Conservation (phyloP, 2,888 invertebrate species). For the Chydorus sphaericus region DNA sequence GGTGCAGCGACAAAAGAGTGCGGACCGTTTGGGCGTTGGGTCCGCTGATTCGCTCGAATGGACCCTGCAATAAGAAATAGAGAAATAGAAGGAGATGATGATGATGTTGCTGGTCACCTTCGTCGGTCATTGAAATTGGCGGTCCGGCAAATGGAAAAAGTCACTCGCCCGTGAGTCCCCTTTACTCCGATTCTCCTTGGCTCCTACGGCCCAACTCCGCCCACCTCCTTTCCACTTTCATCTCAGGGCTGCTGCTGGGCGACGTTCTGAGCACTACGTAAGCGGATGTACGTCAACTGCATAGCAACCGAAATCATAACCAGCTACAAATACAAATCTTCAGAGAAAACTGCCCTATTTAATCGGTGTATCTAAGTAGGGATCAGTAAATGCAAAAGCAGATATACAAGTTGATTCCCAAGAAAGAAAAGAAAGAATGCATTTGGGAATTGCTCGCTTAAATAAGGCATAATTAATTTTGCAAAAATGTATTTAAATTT, state of each 20-base stretch:
- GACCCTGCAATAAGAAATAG: not conserved
- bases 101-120: too few species aligned
- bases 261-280: not conserved
- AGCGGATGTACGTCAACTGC: not conserved
- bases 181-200: too few species aligned
- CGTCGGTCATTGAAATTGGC: not conserved
- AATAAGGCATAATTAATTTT: not conserved
- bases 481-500: not conserved
- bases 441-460: not conserved
- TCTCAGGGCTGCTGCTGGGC: not conserved
- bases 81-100: too few species aligned
- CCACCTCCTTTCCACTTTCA: too few species aligned
- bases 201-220: too few species aligned
- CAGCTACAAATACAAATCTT: too few species aligned
- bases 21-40: not conserved
- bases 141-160: conserved; percentile 2
- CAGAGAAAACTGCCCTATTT: too few species aligned
- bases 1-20: not conserved
- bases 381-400: too few species aligned
- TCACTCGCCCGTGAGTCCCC: conserved; percentile 6
- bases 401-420: too few species aligned
- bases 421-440: not conserved
- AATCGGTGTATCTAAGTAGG: too few species aligned
- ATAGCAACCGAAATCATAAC: too few species aligned
- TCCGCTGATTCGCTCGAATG: not conserved